phyloP scores from a whole-genome alignment of 2,888 invertebrate genomes.

The Pteria penguin region DNA sequence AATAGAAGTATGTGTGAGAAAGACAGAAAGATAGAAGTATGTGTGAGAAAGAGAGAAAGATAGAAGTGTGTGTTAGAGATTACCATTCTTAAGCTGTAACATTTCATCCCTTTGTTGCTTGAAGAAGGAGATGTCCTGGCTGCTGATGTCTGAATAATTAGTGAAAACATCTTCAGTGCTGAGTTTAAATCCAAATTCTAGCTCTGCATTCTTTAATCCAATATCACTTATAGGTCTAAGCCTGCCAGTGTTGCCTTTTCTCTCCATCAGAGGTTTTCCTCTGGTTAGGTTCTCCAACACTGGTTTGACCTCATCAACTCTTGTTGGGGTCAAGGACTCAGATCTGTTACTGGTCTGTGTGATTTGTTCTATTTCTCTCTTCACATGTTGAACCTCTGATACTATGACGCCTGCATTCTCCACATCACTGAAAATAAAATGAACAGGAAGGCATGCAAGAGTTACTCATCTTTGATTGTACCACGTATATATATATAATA shows the following conservation, averaged over 20 bases:
- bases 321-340: background rate
- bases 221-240: background rate
- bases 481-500: too few species aligned
- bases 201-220: conserved; percentile 29
- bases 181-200: conserved; percentile 48
- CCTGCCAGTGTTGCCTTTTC: background rate
- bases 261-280: conserved; percentile 1
- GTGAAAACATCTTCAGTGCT: conserved; percentile 48
- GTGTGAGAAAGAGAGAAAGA: too few species aligned
- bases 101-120: too few species aligned
- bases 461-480: background rate
- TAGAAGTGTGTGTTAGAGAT: too few species aligned
- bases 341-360: background rate
- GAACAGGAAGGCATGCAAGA: background rate
- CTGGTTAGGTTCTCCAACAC: too few species aligned
- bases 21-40: too few species aligned
- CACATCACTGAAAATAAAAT: conserved; percentile 54
- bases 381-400: conserved; percentile 57
- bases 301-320: background rate
- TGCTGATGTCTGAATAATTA: background rate
- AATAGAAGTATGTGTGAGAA: too few species aligned
- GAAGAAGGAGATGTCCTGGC: too few species aligned
- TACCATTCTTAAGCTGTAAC: too few species aligned
- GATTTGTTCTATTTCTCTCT: conserved; percentile 14
- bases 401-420: conserved; percentile 61